Percentiles rank a stretch among this genome's conserved stretches.
These are phyloP conservation scores for Monomorium pharaonis DNA, from an alignment of 1,140 invertebrate species.

Conservation along the genomic window DNA sequence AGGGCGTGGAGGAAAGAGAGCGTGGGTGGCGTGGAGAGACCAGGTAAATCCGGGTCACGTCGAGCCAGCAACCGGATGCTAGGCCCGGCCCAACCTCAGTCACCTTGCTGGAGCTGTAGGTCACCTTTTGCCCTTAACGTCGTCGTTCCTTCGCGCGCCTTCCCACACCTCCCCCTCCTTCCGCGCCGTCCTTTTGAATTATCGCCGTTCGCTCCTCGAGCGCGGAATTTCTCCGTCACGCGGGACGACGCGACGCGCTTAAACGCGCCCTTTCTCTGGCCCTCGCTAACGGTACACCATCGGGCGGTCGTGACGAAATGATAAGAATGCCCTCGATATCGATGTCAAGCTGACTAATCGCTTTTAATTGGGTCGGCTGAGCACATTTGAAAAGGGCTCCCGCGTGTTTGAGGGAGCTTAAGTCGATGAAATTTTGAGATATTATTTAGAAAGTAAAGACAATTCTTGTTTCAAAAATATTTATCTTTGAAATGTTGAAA, in stretches of 20 bases:
- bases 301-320: neutral
- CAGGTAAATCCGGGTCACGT: slow-evolving; percentile 60
- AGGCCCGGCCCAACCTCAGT: slow-evolving; percentile 6
- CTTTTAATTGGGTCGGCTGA: neutral
- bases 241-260: too few relatives aligned
- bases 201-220: slow-evolving; percentile 5
- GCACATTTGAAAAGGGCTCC: neutral
- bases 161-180: too few relatives aligned
- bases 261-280: slow-evolving; percentile 1
- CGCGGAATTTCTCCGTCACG: slow-evolving; percentile 27
- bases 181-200: neutral
- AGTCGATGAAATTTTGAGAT: neutral
- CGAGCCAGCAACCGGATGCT: slow-evolving; percentile 56
- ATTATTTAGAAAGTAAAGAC: too few relatives aligned
- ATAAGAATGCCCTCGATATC: slow-evolving; percentile 13
- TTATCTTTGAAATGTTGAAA: too few relatives aligned
- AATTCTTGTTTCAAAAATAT: too few relatives aligned
- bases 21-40: slow-evolving; percentile 45
- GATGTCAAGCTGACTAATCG: slow-evolving; percentile 10
- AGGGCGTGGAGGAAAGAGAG: slow-evolving; percentile 40
- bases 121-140: slow-evolving; percentile 26
- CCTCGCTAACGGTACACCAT: neutral
- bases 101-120: slow-evolving; percentile 19
- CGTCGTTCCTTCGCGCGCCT: slow-evolving; percentile 60
- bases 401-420: neutral